Percentiles rank a stretch among this genome's conserved stretches.
Conservation (phyloP, 1,140 invertebrate genomes). For the Pseudomyrmex cubaensis region DNA sequence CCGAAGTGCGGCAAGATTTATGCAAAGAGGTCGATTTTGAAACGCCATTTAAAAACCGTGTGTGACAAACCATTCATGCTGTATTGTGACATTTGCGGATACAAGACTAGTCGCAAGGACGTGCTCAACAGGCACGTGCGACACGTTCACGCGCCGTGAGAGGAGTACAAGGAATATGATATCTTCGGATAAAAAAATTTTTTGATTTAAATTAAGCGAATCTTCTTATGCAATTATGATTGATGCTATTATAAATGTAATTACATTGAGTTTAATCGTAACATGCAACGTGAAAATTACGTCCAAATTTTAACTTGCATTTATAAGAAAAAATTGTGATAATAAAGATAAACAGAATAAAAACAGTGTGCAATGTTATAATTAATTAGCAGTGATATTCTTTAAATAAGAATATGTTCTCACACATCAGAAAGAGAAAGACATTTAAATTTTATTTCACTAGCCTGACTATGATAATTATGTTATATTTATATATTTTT, state of each 20-base stretch:
- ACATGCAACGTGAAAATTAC: too few species aligned
- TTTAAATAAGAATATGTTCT: too few species aligned
- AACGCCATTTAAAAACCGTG: conserved; percentile 84
- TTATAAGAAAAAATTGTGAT: too few species aligned
- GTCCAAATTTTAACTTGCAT: too few species aligned
- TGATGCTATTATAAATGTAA: not conserved
- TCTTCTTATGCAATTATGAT: not conserved
- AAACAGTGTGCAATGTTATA: too few species aligned
- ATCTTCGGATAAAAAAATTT: not conserved
- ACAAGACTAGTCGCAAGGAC: conserved; percentile 84
- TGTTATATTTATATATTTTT: too few species aligned
- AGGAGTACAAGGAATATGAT: not conserved
- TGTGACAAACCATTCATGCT: conserved; percentile 85
- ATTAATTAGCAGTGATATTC: too few species aligned
- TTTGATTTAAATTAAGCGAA: not conserved
- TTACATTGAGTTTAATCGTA: not conserved
- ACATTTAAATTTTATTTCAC: too few species aligned
- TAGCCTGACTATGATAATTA: too few species aligned
- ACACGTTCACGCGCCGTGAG: conserved; percentile 43
- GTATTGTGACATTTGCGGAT: conserved; percentile 85
- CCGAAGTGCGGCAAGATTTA: conserved; percentile 82
- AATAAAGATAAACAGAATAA: too few species aligned
- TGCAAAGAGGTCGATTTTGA: conserved; percentile 79
- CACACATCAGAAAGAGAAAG: too few species aligned
- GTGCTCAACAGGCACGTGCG: conserved; percentile 84